Evolutionary conservation across 1,140 invertebrate genomes (phyloP), one percentile per base, ranked within the genome.

Genomic region (Polypedilum pembai): DNA sequence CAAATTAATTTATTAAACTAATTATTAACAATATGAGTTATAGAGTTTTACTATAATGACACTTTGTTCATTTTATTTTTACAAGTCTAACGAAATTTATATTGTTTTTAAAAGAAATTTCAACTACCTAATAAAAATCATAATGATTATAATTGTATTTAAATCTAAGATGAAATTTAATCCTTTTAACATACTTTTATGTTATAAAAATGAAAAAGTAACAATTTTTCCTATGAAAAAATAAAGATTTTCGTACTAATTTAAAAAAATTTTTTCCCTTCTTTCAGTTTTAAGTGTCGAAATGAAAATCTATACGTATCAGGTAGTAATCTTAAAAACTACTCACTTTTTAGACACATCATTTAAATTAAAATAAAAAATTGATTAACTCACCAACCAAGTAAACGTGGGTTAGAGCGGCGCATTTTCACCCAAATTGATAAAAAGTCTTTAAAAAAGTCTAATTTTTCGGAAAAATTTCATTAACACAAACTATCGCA

Each of bases 1-100:
- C 65, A 69, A 69, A 69, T 69, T 69, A 69, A 69, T 69, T 69
- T 69, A 69, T 69, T 69, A 18, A 69, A 69, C 45, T 56, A 56
- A 56, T 56, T 12, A 56, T n/a, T 56, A 56, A 56, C 45, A 56
- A n/a, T n/a, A 56, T n/a, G n/a, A 56, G 4, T 56, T n/a, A 56
- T 56, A 56, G 8, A 45, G 45, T 56, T 12, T 15, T 15, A 56
- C 45, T 56, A 56, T 56, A 56, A 15, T 41, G 10, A 56, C 4
- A 56, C 12, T 56, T 56, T 56, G 45, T 56, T 56, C 45, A n/a
- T n/a, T 56, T 45, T 56, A 56, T 33, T 33, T 33, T 33, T 33
- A 33, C 24, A 33, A 33, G 15, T 56, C 45, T 56, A 56, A 56
- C 45, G 45, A 56, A n/a, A 56, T 56, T 56, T 56, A 15, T 56